Evolutionary conservation across 1,140 invertebrate genomes (phyloP).

Genomic region (Hormaphis cornu): DNA sequence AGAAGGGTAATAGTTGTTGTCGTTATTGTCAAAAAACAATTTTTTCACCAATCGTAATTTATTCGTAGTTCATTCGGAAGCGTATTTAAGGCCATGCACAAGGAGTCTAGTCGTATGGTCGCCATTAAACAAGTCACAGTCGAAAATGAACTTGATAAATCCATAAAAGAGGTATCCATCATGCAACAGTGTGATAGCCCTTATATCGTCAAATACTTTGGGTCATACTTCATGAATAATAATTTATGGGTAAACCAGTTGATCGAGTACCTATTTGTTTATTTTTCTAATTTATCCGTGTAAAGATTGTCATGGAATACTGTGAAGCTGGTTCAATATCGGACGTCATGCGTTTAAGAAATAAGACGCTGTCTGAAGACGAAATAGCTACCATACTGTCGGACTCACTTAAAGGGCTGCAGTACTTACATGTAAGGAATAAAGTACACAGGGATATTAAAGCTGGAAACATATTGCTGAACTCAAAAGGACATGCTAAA

Average conservation of each 20-base stretch:
- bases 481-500: conserved; percentile 97
- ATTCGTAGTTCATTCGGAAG: conserved; percentile 61
- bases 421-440: conserved; percentile 88
- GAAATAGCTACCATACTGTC: conserved; percentile 93
- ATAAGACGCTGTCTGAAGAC: conserved; percentile 91
- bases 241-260: conserved; percentile 77
- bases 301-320: conserved; percentile 98
- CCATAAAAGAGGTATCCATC: conserved; percentile 99
- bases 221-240: conserved; percentile 98
- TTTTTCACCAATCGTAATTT: not conserved
- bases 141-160: conserved; percentile 97
- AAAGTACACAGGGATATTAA: conserved; percentile 97
- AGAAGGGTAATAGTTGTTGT: conserved; percentile 65
- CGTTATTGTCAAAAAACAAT: conserved; percentile 4
- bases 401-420: conserved; percentile 91
- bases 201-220: conserved; percentile 99
- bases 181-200: conserved; percentile 99
- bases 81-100: conserved; percentile 89
- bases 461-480: conserved; percentile 96
- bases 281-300: not conserved
- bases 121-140: conserved; percentile 99
- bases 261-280: not conserved
- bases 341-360: conserved; percentile 96
- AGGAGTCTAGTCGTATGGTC: conserved; percentile 92
- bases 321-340: conserved; percentile 98